Conservation (phyloP, 2,113 vertebrate genomes). For the Syrmaticus mikado region DNA sequence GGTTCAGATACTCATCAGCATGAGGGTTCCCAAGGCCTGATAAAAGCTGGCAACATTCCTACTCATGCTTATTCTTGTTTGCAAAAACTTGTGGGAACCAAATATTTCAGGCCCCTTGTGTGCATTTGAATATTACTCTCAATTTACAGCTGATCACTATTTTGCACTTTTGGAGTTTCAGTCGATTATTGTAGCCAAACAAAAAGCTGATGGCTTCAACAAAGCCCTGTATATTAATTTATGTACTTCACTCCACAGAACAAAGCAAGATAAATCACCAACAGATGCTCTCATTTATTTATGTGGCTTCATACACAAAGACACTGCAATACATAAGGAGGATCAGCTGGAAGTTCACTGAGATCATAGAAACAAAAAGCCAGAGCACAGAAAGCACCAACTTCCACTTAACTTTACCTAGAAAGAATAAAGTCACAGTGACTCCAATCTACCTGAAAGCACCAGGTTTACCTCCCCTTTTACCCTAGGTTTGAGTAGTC, state of each 20-base stretch:
- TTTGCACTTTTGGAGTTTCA: background rate
- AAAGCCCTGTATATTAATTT: background rate
- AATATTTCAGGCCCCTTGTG: conserved; percentile 4
- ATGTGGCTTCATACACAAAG: background rate
- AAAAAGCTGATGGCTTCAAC: conserved; percentile 17
- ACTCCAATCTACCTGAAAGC: background rate
- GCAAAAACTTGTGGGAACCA: conserved; percentile 17
- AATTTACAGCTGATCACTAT: background rate
- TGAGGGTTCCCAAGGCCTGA: background rate
- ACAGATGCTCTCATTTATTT: conserved; percentile 32
- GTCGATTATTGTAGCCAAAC: background rate
- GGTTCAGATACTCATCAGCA: background rate
- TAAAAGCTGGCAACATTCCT: conserved; percentile 29
- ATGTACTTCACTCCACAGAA: background rate
- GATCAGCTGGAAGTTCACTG: background rate
- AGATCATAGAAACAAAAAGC: background rate
- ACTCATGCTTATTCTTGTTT: background rate
- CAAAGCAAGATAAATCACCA: conserved; percentile 15
- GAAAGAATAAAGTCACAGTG: background rate
- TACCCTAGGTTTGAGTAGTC: background rate
- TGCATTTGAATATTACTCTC: background rate
- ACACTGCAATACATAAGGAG: background rate
- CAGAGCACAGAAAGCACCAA: background rate
- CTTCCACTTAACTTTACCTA: background rate
- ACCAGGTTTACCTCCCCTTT: background rate